phyloP scores from a whole-genome alignment of 1,140 invertebrate species.

The Caerostris darwini region DNA sequence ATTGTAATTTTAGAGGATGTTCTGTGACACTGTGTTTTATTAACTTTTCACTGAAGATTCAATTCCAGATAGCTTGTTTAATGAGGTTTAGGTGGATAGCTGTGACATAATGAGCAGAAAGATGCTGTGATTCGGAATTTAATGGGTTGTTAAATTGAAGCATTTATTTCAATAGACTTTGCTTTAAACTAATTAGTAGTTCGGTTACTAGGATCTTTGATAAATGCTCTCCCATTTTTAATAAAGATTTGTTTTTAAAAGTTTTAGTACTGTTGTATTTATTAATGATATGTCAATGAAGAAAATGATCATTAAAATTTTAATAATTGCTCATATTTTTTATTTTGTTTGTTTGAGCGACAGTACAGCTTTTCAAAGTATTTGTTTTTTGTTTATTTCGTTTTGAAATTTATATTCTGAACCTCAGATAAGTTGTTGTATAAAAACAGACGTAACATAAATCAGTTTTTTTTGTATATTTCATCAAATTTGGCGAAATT shows the following conservation, averaged over 20 bases:
- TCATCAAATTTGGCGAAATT: too few relatives aligned
- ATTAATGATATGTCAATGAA: not conserved
- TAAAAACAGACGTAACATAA: too few relatives aligned
- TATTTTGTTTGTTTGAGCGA: not conserved
- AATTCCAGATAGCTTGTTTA: not conserved
- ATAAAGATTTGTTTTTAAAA: too few relatives aligned
- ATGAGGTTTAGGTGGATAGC: not conserved
- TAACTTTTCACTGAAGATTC: not conserved
- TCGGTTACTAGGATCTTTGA: not conserved
- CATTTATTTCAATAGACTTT: not conserved
- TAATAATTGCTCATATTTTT: not conserved
- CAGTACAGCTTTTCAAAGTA: not conserved
- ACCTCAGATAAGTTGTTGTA: too few relatives aligned
- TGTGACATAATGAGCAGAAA: conserved; percentile 2
- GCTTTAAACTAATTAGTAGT: not conserved
- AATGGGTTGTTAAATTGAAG: not conserved
- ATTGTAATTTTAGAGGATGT: not conserved
- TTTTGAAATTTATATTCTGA: not conserved
- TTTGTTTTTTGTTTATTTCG: not conserved
- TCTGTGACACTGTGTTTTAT: conserved; percentile 23
- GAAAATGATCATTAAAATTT: not conserved
- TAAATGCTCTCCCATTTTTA: too few relatives aligned
- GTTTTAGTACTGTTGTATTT: not conserved
- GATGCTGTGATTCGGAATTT: not conserved
- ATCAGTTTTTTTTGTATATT: too few relatives aligned